These are phyloP conservation scores for Sceliomorpha sp. DNA, from an alignment of 2,888 invertebrate genomes.

Conservation along the genomic window DNA sequence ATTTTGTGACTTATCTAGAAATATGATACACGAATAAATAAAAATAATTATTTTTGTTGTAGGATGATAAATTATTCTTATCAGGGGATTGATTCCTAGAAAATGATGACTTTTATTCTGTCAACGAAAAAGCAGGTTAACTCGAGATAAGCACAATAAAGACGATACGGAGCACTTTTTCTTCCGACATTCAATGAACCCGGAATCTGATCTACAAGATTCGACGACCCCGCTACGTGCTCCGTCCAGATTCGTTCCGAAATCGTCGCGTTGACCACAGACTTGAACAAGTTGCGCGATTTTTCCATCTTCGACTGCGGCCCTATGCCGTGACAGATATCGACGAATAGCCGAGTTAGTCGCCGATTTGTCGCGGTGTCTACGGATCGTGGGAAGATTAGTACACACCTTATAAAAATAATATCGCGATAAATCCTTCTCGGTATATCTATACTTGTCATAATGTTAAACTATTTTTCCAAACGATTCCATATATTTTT, in stretches of 20 bases:
- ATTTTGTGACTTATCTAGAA: no score
- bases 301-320: slow-evolving; percentile 53
- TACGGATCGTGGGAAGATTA: slow-evolving; percentile 48
- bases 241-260: slow-evolving; percentile 65
- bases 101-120: no score
- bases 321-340: slow-evolving; percentile 40
- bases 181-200: slow-evolving; percentile 41
- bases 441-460: no score
- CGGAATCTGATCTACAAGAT: slow-evolving; percentile 32
- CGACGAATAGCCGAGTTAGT: slow-evolving; percentile 30
- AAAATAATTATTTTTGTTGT: no score
- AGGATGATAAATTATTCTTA: no score
- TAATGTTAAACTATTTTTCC: no score
- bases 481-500: no score
- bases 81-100: no score
- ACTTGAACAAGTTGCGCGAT: slow-evolving; percentile 53
- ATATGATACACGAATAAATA: no score
- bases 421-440: no score
- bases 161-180: slow-evolving; percentile 40
- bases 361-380: slow-evolving; percentile 39
- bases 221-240: slow-evolving; percentile 46
- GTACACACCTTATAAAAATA: no score
- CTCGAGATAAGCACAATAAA: slow-evolving; percentile 1
- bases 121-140: slow-evolving; percentile 12
- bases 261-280: slow-evolving; percentile 53